Percentiles rank a stretch among this genome's conserved stretches.
These are phyloP conservation scores for Telmatochromis sp. DNA, from an alignment of 2,113 vertebrate genomes.

Conservation along the genomic window DNA sequence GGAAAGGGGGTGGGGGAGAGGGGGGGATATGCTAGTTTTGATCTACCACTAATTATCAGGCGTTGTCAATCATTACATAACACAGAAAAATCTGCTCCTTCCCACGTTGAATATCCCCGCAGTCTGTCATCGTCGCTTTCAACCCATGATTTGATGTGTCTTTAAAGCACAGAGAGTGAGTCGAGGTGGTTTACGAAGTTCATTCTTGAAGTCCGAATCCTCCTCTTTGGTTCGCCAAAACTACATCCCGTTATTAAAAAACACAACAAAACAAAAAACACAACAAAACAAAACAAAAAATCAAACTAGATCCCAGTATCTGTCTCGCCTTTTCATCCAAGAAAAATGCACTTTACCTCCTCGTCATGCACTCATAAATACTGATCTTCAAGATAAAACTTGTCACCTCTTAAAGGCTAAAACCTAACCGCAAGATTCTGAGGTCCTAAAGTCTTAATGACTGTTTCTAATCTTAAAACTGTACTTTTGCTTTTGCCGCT, in stretches of 20 bases:
- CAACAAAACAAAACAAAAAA: not conserved
- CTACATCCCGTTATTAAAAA: slow-evolving; percentile 30
- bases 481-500: slow-evolving; percentile 4
- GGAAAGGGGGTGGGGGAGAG: not conserved
- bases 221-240: not conserved
- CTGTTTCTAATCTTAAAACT: not conserved
- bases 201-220: slow-evolving; percentile 27
- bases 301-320: not conserved
- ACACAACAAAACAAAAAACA: not conserved
- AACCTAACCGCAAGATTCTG: not conserved
- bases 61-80: slow-evolving; percentile 63
- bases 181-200: slow-evolving; percentile 7
- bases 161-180: slow-evolving; percentile 36
- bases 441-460: not conserved
- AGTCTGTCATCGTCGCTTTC: slow-evolving; percentile 39
- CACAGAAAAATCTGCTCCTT: slow-evolving; percentile 48
- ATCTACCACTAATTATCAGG: slow-evolving; percentile 44
- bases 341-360: not conserved
- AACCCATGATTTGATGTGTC: slow-evolving; percentile 59
- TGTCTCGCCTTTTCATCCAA: slow-evolving; percentile 2
- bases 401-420: not conserved
- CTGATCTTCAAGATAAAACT: not conserved
- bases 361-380: slow-evolving; percentile 4
- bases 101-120: slow-evolving; percentile 59
- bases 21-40: not conserved